Evolutionary conservation across 2,888 invertebrate species (phyloP).

Genomic region (Toxonevra muliebris): DNA sequence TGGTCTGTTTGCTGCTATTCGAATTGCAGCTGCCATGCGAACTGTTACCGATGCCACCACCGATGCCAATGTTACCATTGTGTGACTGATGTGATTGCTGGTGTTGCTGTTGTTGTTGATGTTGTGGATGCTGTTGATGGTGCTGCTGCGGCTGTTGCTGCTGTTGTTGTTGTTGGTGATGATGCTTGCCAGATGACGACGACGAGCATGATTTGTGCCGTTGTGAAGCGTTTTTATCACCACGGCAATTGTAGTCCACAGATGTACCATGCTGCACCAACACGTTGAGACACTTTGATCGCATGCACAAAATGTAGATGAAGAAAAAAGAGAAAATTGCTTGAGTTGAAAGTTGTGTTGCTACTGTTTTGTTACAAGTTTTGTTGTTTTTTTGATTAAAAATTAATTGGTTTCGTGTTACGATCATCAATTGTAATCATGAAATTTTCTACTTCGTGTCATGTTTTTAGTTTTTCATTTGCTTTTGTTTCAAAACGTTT

Average conservation of each 20-base stretch:
- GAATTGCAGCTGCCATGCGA: conserved; percentile 55
- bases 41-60: conserved; percentile 26
- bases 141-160: conserved; percentile 39
- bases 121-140: conserved; percentile 36
- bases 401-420: too few relatives aligned
- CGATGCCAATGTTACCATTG: conserved; percentile 30
- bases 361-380: too few relatives aligned
- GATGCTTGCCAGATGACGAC: conserved; percentile 34
- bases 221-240: conserved; percentile 60
- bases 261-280: conserved; percentile 82
- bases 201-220: conserved; percentile 47
- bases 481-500: too few relatives aligned
- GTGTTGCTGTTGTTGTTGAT: conserved; percentile 28
- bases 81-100: conserved; percentile 37
- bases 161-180: conserved; percentile 37
- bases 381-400: too few relatives aligned
- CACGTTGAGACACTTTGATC: conserved; percentile 77
- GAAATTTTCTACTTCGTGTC: too few relatives aligned
- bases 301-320: conserved; percentile 9
- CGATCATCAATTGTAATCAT: too few relatives aligned
- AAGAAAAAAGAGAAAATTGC: conserved; percentile 15
- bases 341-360: too few relatives aligned
- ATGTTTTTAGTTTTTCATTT: too few relatives aligned
- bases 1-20: conserved; percentile 60
- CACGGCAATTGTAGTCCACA: conserved; percentile 68